A percentile compares a stretch with the other conserved stretches of the same genome.
Conservation (phyloP, 2,797 vertebrate genomes). For the Bufotes viridis region DNA sequence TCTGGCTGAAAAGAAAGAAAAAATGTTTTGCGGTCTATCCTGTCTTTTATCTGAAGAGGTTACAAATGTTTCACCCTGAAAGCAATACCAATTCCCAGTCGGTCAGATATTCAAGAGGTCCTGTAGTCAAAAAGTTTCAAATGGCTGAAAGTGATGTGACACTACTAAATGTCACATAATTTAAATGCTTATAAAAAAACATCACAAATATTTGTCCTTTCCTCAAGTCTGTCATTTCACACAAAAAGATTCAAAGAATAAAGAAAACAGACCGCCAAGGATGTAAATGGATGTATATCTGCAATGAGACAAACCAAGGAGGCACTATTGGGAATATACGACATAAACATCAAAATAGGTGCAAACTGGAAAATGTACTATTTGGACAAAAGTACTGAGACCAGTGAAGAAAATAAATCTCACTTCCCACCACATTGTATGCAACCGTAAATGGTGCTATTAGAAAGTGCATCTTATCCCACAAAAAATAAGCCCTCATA, state of each 20-base stretch:
- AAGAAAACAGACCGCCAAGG: conserved; percentile 6
- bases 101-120: conserved; percentile 73
- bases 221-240: not conserved
- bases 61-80: conserved; percentile 75
- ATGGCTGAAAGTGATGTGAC: conserved; percentile 71
- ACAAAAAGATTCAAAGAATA: not conserved
- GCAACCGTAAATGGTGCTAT: too few species aligned
- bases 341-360: not conserved
- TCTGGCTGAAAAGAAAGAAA: conserved; percentile 69
- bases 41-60: conserved; percentile 75
- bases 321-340: not conserved
- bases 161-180: conserved; percentile 74
- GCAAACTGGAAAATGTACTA: not conserved
- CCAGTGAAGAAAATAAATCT: too few species aligned
- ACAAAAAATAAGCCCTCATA: too few species aligned
- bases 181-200: conserved; percentile 65
- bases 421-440: too few species aligned
- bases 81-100: conserved; percentile 68
- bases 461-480: too few species aligned
- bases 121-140: conserved; percentile 73
- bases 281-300: not conserved
- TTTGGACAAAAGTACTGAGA: too few species aligned
- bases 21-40: conserved; percentile 76
- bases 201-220: conserved; percentile 70
- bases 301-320: not conserved